phyloP scores from a whole-genome alignment of 92 coral and sea anemone species.

The Siderastrea siderea region DNA sequence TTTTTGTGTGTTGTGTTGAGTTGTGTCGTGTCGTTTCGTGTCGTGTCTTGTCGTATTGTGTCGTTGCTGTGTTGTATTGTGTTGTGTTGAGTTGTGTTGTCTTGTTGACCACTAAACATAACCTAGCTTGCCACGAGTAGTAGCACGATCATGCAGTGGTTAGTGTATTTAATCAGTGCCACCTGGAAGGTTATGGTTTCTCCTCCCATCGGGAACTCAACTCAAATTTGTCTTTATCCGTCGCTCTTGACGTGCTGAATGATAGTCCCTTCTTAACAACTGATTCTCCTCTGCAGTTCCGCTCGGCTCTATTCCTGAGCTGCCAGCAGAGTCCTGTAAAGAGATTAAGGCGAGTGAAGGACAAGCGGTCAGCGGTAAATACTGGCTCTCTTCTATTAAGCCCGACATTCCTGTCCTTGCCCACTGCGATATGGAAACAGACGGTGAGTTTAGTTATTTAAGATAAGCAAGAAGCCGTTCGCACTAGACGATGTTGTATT shows the following conservation, averaged over 20 bases:
- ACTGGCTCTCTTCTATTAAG: not conserved
- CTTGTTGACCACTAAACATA: too few relatives aligned
- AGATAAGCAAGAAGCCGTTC: not conserved
- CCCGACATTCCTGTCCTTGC: not conserved
- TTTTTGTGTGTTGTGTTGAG: too few relatives aligned
- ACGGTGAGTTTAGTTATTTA: not conserved
- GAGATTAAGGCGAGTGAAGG: constrained; percentile 14
- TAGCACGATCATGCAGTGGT: too few relatives aligned
- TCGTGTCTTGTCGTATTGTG: too few relatives aligned
- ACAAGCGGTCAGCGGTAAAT: not conserved
- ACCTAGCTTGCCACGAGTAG: too few relatives aligned
- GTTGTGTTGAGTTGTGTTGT: too few relatives aligned
- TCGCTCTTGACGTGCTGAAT: not conserved
- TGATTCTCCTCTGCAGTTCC: not conserved
- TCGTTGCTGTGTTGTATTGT: too few relatives aligned
- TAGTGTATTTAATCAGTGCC: too few relatives aligned
- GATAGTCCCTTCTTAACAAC: not conserved
- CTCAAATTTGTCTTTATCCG: not conserved
- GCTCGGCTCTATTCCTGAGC: constrained; percentile 6
- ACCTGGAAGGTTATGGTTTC: too few relatives aligned
- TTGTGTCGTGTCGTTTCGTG: too few relatives aligned
- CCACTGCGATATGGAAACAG: constrained; percentile 7
- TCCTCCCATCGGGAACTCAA: too few relatives aligned
- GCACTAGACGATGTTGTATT: too few relatives aligned
- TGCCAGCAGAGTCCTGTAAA: not conserved